Evolutionary conservation across 2,888 invertebrate species (phyloP), one percentile per base, ranked within the genome.

Genomic region (Yponomeuta evonymella): DNA sequence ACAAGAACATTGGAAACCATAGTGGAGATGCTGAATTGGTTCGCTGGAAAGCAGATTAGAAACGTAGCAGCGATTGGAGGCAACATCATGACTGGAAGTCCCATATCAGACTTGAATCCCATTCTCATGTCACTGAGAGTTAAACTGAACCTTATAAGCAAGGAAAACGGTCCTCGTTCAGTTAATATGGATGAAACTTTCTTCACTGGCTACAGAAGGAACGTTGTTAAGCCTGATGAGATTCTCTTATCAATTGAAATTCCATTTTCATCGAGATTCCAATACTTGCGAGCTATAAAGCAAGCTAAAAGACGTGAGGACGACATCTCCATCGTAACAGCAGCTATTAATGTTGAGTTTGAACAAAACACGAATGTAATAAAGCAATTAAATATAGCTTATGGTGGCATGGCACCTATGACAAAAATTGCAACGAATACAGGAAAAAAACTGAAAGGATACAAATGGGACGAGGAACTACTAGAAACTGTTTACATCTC

Each of bases 51-150:
- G 83, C 99, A 99, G 88, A 98, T 99, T 72, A 93, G 98, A 78
- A 99, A 98, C 84, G 98, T 98, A n/a, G 98, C 98, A 65, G 95
- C 97, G 15, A 88, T 98, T 66, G 98, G 97, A 66, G 98, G 98
- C 29, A 98, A 98, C 81, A 96, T 99, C 75, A 97, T 98, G 95
- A 98, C 98, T 0, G 97, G 97, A 30, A 98, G 98, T 88, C 98
- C 98, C 0, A 98, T 98, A 82, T 98, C 98, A 0, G 99, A 99
- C 88, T 93, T 99, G 81, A 97, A 98, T 87, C 98, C 98, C 0
- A 95, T 99, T 75, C 94, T 98, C 73, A 95, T 98, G 93, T 97
- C 98, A 0, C 94, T 96, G 23, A 94, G 97, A 77, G 95, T 97
- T 66, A 94, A 97, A 79, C 83, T 96, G n/a, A 94, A 95, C 77